Evolutionary conservation across 23 tunicate genomes (phyloP), one percentile per base, ranked within the genome.

Genomic region (Botrylloides violaceus): DNA sequence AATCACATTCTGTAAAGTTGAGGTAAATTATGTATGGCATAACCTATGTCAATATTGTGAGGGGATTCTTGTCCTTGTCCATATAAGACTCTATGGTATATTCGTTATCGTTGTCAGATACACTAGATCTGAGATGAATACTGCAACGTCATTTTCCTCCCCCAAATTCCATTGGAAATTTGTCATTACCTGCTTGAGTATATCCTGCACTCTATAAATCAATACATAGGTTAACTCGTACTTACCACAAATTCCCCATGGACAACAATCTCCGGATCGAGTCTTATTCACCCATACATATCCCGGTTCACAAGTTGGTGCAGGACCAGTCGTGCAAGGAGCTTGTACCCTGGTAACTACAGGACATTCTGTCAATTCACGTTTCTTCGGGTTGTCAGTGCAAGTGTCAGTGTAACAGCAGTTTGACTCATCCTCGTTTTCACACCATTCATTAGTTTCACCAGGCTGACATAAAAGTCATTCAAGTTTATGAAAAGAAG

Each of bases 221-320:
- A n/a, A n/a, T n/a, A n/a, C n/a, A n/a, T n/a, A n/a, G n/a, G n/a
- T n/a, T n/a, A n/a, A n/a, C n/a, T n/a, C n/a, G n/a, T n/a, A 43
- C 64, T 49, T 61, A 80, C 84, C 84, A 61, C 84, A 80, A 71
- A 71, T 77, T 71, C 84, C 84, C 71, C 71, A 60, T 38, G 84
- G 78, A 71, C 84, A 80, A 31, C 84, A 80, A 29, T 80, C 84
- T 5, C 27, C 78, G 1, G 61, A 28, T 34, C 84, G 70, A 6
- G 84, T 80, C 32, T 56, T 61, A 35, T 80, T 80, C 47, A 61
- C 77, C 84, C 84, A 80, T 24, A 72, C 68, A 55, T 47, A 72
- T 24, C 84, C 84, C 21, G 84, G 56, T 23, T 65, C 26, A 30
- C 84, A 80, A 12, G 84, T 80, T 9, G 84, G 77, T 48, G 77